Evolutionary conservation across 2,797 vertebrate species (phyloP).

Genomic region (Tenualosa ilisha): DNA sequence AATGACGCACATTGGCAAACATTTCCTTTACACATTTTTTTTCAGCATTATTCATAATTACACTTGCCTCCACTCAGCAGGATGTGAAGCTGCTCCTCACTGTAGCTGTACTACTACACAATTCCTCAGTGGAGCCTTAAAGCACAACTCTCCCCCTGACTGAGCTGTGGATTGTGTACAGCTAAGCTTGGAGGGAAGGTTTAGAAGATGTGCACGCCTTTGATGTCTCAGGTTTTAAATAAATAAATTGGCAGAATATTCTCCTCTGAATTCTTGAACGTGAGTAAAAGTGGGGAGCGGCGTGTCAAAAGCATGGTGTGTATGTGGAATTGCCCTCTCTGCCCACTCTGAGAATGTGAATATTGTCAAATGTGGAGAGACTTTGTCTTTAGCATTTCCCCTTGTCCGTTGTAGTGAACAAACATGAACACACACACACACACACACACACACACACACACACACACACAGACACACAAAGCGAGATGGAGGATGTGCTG

Average conservation of each 20-base stretch:
- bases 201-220: background rate
- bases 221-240: constrained; percentile 15
- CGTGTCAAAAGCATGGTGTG: background rate
- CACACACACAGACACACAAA: no score
- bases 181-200: background rate
- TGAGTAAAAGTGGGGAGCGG: background rate
- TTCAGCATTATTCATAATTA: background rate
- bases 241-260: background rate
- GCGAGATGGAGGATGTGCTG: background rate
- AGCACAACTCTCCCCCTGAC: background rate
- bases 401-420: no score
- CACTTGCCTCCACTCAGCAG: background rate
- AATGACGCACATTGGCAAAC: background rate
- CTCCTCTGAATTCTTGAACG: background rate
- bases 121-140: background rate
- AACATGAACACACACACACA: no score
- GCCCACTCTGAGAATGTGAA: background rate
- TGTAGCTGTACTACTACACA: background rate
- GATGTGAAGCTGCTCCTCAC: background rate
- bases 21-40: background rate
- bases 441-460: no score
- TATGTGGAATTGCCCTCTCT: background rate
- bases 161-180: background rate
- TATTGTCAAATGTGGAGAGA: background rate
- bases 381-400: no score